Evolutionary conservation across 2,113 vertebrate species (phyloP), one percentile per base, ranked within the genome.

Genomic region (Aegypius monachus): DNA sequence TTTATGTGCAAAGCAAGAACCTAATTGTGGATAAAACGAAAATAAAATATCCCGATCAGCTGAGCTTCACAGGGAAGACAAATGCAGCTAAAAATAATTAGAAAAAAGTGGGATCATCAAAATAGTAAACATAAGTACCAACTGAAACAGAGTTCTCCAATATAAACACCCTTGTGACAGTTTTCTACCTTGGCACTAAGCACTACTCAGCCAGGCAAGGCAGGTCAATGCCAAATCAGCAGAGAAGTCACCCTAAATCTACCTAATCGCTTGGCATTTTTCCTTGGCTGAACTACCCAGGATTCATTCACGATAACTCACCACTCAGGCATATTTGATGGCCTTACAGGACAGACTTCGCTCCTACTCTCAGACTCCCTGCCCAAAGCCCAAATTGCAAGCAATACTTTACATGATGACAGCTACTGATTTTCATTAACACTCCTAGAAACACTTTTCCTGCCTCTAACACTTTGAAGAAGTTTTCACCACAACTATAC

Each of bases 261-360:
- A 38, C 9, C 53, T 21, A 14, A 9, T 25, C 6, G 8, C 47
- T 7, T 5, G 18, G 32, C 29, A 9, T 23, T 31, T 32, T 13
- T 8, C n/a, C 40, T n/a, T 21, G 40, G 68, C 32, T 48, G 47
- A 47, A 18, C 11, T 3, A 27, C 15, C 29, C 74, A 31, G 34
- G 16, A 43, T 16, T 43, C 27, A 7, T 1, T 19, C 32, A 9
- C 3, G 8, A 1, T 5, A 50, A 27, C 26, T 29, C 4, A 3
- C 15, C 43, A 18, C 67, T 36, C 11, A 0, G 17, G 48, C 11
- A 2, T 3, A 8, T 11, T 2, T 21, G 34, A 31, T 21, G 66
- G 58, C 74, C 23, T 7, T 11, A 15, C 18, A 38, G 53, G 45
- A 19, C 45, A 34, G 53, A 32, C 52, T 47, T 25, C 6, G 16